Conservation (phyloP, 1,140 invertebrate species). For the Coenobita brevimanus region DNA sequence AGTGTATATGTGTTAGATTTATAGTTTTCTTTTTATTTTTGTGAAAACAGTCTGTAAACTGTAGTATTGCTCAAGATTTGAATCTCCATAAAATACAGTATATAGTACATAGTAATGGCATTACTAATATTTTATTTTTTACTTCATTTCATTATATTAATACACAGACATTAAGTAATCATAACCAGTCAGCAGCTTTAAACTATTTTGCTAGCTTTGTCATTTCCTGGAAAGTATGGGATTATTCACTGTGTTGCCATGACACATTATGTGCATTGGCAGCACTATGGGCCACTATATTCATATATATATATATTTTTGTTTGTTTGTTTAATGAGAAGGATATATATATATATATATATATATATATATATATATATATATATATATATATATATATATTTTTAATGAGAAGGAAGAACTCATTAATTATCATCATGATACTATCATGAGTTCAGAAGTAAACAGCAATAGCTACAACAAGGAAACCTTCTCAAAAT, state of each 20-base stretch:
- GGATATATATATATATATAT: not conserved
- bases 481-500: too few relatives aligned
- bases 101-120: too few relatives aligned
- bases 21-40: too few relatives aligned
- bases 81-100: too few relatives aligned
- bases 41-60: too few relatives aligned
- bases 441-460: too few relatives aligned
- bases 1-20: too few relatives aligned
- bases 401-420: not conserved
- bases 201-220: not conserved
- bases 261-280: not conserved
- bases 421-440: not conserved
- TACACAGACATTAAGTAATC: not conserved
- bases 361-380: slow-evolving; percentile 21
- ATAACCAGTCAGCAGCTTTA: not conserved
- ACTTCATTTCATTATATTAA: too few relatives aligned
- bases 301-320: not conserved
- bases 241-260: not conserved
- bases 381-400: slow-evolving; percentile 31
- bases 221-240: not conserved
- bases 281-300: not conserved
- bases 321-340: too few relatives aligned
- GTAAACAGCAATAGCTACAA: too few relatives aligned
- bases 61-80: too few relatives aligned
- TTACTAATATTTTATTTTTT: too few relatives aligned